Evolutionary conservation across 2,797 vertebrate species (phyloP).

Genomic region (Coregonus suidteri): DNA sequence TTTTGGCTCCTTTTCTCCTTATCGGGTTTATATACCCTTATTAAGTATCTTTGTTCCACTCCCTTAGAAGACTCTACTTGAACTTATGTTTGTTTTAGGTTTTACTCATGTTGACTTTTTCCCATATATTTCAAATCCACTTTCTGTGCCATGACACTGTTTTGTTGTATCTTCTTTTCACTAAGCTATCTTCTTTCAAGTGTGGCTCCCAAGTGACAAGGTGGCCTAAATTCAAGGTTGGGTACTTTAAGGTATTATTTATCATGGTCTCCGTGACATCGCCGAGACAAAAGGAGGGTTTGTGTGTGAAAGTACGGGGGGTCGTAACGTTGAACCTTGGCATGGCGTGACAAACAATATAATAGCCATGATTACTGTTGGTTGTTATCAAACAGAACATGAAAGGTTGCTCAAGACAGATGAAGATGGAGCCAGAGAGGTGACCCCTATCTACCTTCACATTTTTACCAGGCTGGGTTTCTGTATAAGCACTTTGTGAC

Average conservation of each 20-base stretch:
- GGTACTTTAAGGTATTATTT: constrained; percentile 38
- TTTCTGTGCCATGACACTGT: constrained; percentile 42
- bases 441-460: constrained; percentile 42
- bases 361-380: constrained; percentile 45
- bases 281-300: constrained; percentile 49
- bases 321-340: constrained; percentile 38
- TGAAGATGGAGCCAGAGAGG: constrained; percentile 36
- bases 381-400: constrained; percentile 61
- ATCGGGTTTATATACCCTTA: not conserved
- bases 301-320: constrained; percentile 48
- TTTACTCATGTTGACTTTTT: constrained; percentile 56
- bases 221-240: constrained; percentile 41
- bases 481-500: constrained; percentile 41
- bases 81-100: constrained; percentile 66
- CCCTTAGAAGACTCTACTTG: not conserved
- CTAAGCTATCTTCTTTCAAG: constrained; percentile 43
- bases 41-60: constrained; percentile 15
- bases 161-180: constrained; percentile 26
- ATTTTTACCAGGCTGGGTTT: not conserved
- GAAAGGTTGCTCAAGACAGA: constrained; percentile 49
- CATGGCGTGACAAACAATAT: constrained; percentile 55
- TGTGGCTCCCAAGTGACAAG: constrained; percentile 56
- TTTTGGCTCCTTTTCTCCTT: not conserved
- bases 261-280: constrained; percentile 31
- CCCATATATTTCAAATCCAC: constrained; percentile 45